Evolutionary conservation across 2,113 vertebrate genomes (phyloP).

Genomic region (Coryphaenoides rupestris): DNA sequence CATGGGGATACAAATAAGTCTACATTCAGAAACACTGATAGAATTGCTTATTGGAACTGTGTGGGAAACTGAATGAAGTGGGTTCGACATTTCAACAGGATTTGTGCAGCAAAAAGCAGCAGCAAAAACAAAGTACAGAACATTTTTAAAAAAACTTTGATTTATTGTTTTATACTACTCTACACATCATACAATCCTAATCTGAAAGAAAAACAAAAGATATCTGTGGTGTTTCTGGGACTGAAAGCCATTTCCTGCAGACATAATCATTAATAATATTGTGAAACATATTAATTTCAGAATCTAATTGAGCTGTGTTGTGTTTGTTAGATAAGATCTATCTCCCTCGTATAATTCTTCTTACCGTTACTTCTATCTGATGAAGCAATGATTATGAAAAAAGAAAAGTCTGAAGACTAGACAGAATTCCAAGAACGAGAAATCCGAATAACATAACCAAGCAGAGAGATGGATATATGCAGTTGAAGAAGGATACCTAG

Average conservation of each 20-base stretch:
- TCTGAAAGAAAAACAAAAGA: conserved; percentile 64
- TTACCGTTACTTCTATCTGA: conserved; percentile 35
- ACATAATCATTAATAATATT: conserved; percentile 40
- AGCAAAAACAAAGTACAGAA: conserved; percentile 33
- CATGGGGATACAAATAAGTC: too few species aligned
- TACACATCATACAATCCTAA: conserved; percentile 80
- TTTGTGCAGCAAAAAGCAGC: too few species aligned
- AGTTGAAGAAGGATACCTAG: conserved; percentile 30
- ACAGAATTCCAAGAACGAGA: conserved; percentile 33
- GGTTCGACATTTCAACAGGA: too few species aligned
- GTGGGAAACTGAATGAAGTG: too few species aligned
- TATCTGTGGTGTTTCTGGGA: conserved; percentile 70
- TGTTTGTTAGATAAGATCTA: conserved; percentile 11
- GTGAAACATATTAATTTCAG: conserved; percentile 31
- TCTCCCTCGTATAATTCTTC: conserved; percentile 18
- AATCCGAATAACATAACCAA: conserved; percentile 28
- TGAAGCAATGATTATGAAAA: conserved; percentile 36
- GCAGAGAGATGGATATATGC: conserved; percentile 16
- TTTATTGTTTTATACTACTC: conserved; percentile 79
- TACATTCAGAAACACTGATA: too few species aligned
- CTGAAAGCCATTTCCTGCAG: conserved; percentile 40
- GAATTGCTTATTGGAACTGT: too few species aligned
- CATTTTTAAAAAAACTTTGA: conserved; percentile 82
- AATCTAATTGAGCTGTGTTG: neutral
- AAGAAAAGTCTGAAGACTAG: conserved; percentile 28